These are phyloP conservation scores for Delia radicum DNA, from an alignment of 1,140 invertebrate species.

Conservation along the genomic window DNA sequence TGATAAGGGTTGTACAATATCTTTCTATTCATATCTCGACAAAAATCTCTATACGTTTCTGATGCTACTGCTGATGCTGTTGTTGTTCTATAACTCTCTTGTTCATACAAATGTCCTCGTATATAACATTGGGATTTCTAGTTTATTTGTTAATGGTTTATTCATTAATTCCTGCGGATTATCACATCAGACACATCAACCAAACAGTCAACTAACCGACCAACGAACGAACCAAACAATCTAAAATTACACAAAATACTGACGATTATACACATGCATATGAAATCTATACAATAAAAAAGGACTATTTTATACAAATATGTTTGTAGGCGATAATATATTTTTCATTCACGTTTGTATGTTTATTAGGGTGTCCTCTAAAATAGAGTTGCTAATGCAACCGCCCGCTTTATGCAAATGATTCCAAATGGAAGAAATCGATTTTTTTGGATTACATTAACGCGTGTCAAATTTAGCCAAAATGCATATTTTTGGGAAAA, in stretches of 20 bases:
- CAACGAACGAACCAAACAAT: neutral
- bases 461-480: too few species aligned
- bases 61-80: too few species aligned
- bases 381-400: too few species aligned
- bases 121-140: slow-evolving; percentile 33
- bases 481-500: too few species aligned
- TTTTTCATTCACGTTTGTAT: neutral
- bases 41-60: neutral
- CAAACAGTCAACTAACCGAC: slow-evolving; percentile 25
- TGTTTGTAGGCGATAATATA: neutral
- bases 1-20: neutral
- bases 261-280: neutral
- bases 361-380: neutral
- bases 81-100: neutral
- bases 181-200: slow-evolving; percentile 53
- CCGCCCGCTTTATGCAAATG: too few species aligned
- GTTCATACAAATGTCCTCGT: too few species aligned
- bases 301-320: neutral
- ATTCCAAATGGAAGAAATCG: too few species aligned
- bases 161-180: slow-evolving; percentile 57
- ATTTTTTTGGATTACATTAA: too few species aligned
- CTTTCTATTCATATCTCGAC: neutral
- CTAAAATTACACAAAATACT: neutral
- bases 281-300: neutral
- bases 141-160: slow-evolving; percentile 57